Evolutionary conservation across 2,797 vertebrate species (phyloP).

Genomic region (Delichon dasypus): DNA sequence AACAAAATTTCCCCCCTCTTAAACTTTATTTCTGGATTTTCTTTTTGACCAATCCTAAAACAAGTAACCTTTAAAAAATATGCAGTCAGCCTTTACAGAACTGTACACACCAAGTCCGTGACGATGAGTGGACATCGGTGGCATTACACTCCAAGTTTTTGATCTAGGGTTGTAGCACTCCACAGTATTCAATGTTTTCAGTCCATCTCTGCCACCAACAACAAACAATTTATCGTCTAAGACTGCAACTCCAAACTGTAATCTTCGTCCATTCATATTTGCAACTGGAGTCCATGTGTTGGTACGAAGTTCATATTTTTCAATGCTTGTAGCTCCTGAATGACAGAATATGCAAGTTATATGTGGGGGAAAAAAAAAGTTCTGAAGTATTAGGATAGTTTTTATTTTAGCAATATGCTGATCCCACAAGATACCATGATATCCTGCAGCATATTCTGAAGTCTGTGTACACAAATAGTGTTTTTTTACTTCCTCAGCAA

Average conservation of each 20-base stretch:
- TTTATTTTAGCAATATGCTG: neutral
- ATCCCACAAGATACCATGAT: neutral
- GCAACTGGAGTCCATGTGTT: conserved; percentile 95
- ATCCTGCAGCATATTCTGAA: neutral
- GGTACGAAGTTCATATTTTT: conserved; percentile 94
- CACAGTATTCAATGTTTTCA: conserved; percentile 96
- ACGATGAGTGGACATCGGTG: conserved; percentile 96
- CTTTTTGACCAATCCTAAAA: neutral
- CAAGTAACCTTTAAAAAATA: neutral
- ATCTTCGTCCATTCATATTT: conserved; percentile 92
- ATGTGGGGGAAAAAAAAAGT: neutral
- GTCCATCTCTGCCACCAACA: conserved; percentile 93
- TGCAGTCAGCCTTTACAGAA: neutral
- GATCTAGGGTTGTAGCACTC: conserved; percentile 97
- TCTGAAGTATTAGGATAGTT: neutral
- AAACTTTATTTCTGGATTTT: neutral
- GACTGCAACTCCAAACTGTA: conserved; percentile 95
- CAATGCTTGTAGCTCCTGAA: conserved; percentile 95
- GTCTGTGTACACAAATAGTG: neutral
- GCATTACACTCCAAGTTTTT: conserved; percentile 97
- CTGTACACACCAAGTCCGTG: conserved; percentile 89
- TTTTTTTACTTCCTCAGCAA: neutral
- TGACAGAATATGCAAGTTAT: conserved; percentile 12
- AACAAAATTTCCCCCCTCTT: neutral
- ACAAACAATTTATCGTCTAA: conserved; percentile 94